Evolutionary conservation across 2,113 vertebrate species (phyloP), one percentile per base, ranked within the genome.

Genomic region (Nymphicus hollandicus): DNA sequence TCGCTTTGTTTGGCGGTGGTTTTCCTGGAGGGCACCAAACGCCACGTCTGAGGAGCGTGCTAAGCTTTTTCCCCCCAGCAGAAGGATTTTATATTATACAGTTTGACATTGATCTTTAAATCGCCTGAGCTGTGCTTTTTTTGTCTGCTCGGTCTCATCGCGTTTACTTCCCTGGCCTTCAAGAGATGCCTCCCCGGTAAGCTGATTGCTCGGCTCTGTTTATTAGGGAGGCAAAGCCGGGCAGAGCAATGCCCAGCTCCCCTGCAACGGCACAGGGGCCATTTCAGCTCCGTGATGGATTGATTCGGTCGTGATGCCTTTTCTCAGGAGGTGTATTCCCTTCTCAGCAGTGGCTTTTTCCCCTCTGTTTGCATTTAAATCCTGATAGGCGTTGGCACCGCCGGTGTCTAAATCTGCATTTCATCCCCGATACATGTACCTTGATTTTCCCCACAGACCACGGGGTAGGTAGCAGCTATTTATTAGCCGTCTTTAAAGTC

Each of bases 101-200:
- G 94, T 97, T 97, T 98, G 97, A 97, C 93, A 84, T 83, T 97
- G 97, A 97, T 97, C 97, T 98, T 97, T 98, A 97, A 98, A 97
- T 98, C 97, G 82, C 92, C 96, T 96, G 97, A 97, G 95, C 97
- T 97, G 96, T 95, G 97, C 95, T 98, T 98, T 95, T 95, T 91
- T 89, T 88, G 94, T 95, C 94, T 78, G 88, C 85, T 77, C 56
- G 88, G 53, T 91, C 95, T 93, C 82, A 55, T 96, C 96, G 95
- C 91, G 78, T 95, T 96, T 93, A 44, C 87, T 61, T 69, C 76
- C 50, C 77, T 86, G 91, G 92, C 95, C 93, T 96, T 83, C 80
- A 63, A 96, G 86, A 92, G 90, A 72, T 81, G 77, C 43, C 88
- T 78, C 47, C 80, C 43, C 77, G 58, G 88, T 98, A 96, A 97